Base-by-base conservation (phyloP, 2,113 vertebrate species). In the Progne subis region DNA sequence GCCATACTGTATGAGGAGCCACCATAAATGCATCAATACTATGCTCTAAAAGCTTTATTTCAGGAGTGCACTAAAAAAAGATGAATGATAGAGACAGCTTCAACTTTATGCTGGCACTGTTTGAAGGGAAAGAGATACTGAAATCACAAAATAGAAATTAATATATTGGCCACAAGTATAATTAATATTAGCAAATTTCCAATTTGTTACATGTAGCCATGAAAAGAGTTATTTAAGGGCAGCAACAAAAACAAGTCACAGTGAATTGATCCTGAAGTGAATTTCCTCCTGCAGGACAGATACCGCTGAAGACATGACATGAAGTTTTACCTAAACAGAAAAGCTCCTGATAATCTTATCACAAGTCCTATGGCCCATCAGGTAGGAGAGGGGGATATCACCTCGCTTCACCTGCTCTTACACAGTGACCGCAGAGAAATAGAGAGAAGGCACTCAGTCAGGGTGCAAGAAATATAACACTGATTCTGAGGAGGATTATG, bases 41-140 rank as follows among this genome's bases (percentile, higher is more conserved):
- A 46, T 39, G 46, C 37, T 95, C 55, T 64, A 78, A 86, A 60
- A 95, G 39, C 61, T 92, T 74, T 55, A 31, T 31, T 94, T 63
- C 61, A 82, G 61, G 78, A 96, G 77, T 15, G 14, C 43, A 57
- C 93, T 76, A 82, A 88, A 82, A 28, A 92, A 96, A 91, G 53
- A 82, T 88, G 69, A 93, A 75, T 19, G 34, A 82, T 68, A 83
- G 20, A 80, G 25, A 43, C 46, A 49, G 25, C 39, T 77, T 69
- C 86, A 80, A 14, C 23, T 63, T 86, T 60, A 57, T 28, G 18
- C 25, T 19, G 34, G 71, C 41, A 34, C 55, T 74, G 21, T 25
- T 49, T 78, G 70, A 76, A 28, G 43, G 3, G 9, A 15, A 24
- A 56, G 26, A 83, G n/a, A 74, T 8, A 72, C 16, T 63, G 31